Evolutionary conservation across 2,797 vertebrate genomes (phyloP).

Genomic region (Anguilla megastoma): DNA sequence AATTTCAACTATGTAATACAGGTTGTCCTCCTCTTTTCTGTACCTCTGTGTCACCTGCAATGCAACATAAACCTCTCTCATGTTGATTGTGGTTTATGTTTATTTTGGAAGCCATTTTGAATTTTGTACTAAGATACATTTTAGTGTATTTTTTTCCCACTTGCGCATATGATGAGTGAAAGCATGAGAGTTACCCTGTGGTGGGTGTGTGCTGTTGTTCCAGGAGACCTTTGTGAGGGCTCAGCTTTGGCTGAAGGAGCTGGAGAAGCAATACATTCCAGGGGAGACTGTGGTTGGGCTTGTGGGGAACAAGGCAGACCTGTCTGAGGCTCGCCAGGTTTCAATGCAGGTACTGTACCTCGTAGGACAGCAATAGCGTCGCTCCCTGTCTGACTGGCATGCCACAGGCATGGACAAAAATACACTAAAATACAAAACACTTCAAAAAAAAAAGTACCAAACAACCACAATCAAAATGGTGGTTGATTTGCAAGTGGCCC

Average conservation of each 20-base stretch:
- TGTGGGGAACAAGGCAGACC: constrained; percentile 79
- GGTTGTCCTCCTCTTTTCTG: not conserved
- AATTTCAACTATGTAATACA: not conserved
- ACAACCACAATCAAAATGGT: too few species aligned
- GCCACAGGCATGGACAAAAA: not conserved
- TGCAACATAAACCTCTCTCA: not conserved
- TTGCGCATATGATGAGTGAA: not conserved
- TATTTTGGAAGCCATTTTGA: too few species aligned
- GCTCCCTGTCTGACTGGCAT: not conserved
- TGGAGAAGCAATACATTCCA: constrained; percentile 64
- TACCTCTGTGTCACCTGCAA: not conserved
- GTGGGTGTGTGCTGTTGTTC: not conserved
- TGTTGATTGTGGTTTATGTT: not conserved
- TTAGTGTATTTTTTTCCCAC: not conserved
- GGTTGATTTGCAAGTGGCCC: too few species aligned
- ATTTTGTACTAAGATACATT: not conserved
- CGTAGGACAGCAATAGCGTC: not conserved
- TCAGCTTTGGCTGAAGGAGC: constrained; percentile 76
- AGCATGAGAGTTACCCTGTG: not conserved
- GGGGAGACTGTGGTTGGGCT: constrained; percentile 71
- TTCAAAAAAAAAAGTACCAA: not conserved
- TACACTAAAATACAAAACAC: not conserved
- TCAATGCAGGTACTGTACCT: constrained; percentile 61
- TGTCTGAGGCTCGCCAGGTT: constrained; percentile 65
- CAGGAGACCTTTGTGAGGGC: constrained; percentile 73